Base-by-base conservation (phyloP, 2,113 vertebrate species). In the Silurus asotus region DNA sequence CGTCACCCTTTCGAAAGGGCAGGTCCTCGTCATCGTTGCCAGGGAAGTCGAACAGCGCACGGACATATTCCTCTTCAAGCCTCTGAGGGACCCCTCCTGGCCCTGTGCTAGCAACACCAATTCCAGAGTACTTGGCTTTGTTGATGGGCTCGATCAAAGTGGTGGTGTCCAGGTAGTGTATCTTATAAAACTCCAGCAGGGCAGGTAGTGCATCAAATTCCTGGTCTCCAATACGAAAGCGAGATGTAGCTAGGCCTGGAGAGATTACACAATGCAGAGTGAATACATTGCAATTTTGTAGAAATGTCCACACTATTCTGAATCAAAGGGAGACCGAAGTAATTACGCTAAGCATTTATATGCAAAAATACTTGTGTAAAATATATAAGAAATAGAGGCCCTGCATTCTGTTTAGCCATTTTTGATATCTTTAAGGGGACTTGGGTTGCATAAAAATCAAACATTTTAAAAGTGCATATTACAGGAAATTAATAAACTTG, bases 151-250 rank as follows among this genome's bases (percentile, higher is more conserved):
- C 98, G 93, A 98, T 98, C 93, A 99, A 95, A 49, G 98, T 99
- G 92, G 98, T 99, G 95, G 98, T 99, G 95, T 99, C 98, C 95
- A 99, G 95, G 94, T 99, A 99, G 94, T 99, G 98, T 92, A 99
- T 99, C 94, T 99, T 99, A 93, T 99, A 99, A 95, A 99, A 99
- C 94, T 99, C 98, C 93, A 99, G 94, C 93, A 99, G 94, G 91
- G 97, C 96, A 55, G 97, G 96, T 89, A 99, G 96, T 67, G 97
- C 97, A 13, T 99, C 98, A 89, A 99, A 99, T 91, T 99, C 98
- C 94, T 99, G 98, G 94, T 99, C 98, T 53, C 98, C 98, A 86
- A 99, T 99, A 81, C 97, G 97, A 93, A 99, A 99, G 84, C 96
- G 95, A 72, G 95, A 95, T 87, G 93, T 95, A 82, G 90, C 94